A percentile compares a stretch with the other conserved stretches of the same genome.
Conservation (phyloP, 2,888 invertebrate species). For the Coenonympha glycerion region DNA sequence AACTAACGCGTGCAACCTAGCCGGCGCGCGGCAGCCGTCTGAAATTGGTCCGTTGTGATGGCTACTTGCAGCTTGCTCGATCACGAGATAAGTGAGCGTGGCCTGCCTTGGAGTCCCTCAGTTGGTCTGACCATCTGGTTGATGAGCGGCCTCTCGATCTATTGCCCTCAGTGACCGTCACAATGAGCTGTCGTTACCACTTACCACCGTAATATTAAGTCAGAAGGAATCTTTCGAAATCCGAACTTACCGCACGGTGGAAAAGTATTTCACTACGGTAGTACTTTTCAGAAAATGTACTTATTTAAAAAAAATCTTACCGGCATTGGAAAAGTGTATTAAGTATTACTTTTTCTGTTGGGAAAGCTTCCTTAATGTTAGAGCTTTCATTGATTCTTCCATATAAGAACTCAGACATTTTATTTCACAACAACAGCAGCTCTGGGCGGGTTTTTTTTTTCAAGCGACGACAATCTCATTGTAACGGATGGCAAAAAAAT, state of each 20-base stretch:
- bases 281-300: too few relatives aligned
- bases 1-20: too few relatives aligned
- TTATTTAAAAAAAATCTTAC: too few relatives aligned
- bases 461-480: neutral
- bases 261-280: too few relatives aligned
- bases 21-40: too few relatives aligned
- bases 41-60: too few relatives aligned
- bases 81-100: too few relatives aligned
- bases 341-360: neutral
- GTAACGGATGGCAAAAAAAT: neutral
- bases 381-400: neutral
- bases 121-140: neutral
- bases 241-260: too few relatives aligned
- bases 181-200: too few relatives aligned
- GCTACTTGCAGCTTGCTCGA: too few relatives aligned
- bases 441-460: neutral
- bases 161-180: neutral
- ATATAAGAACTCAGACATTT: neutral
- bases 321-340: neutral
- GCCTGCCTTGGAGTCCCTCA: neutral
- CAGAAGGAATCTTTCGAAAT: too few relatives aligned
- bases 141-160: neutral
- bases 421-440: neutral
- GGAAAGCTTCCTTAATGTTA: neutral
- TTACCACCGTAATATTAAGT: too few relatives aligned